phyloP scores from a whole-genome alignment of 2,113 vertebrate species.

The Amphiprion ocellaris region DNA sequence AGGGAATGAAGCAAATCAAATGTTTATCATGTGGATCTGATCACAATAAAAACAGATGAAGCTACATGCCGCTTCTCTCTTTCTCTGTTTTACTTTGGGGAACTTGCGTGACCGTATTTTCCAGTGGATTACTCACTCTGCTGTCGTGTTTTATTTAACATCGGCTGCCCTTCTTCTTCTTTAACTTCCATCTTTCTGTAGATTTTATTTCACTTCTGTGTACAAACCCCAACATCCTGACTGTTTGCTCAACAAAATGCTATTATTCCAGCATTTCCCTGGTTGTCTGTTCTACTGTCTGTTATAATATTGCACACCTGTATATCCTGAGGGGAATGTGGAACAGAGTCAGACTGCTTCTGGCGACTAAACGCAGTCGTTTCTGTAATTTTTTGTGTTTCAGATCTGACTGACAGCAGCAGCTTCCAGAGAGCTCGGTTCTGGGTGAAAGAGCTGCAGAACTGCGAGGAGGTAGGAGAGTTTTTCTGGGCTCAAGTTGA shows the following conservation, averaged over 20 bases:
- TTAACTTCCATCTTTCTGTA: constrained; percentile 7
- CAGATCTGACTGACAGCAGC: constrained; percentile 95
- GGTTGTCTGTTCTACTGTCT: no score
- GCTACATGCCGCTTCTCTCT: background rate
- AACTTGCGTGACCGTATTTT: constrained; percentile 32
- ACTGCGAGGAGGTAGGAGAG: constrained; percentile 90
- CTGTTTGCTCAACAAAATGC: background rate
- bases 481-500: background rate
- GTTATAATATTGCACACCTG: no score
- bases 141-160: constrained; percentile 28
- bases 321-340: no score
- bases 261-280: no score
- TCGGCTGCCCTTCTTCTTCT: background rate
- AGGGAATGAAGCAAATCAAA: no score
- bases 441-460: constrained; percentile 98
- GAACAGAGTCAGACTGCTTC: background rate
- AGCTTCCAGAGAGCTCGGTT: constrained; percentile 95
- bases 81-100: constrained; percentile 6
- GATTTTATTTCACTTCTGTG: background rate
- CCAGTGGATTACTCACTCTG: constrained; percentile 37
- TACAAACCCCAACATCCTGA: background rate
- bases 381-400: background rate
- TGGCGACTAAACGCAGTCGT: background rate
- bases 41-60: no score
- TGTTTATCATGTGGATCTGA: no score